These are phyloP conservation scores for Nannoperca australis DNA, from an alignment of 2,797 vertebrate species.

Conservation along the genomic window DNA sequence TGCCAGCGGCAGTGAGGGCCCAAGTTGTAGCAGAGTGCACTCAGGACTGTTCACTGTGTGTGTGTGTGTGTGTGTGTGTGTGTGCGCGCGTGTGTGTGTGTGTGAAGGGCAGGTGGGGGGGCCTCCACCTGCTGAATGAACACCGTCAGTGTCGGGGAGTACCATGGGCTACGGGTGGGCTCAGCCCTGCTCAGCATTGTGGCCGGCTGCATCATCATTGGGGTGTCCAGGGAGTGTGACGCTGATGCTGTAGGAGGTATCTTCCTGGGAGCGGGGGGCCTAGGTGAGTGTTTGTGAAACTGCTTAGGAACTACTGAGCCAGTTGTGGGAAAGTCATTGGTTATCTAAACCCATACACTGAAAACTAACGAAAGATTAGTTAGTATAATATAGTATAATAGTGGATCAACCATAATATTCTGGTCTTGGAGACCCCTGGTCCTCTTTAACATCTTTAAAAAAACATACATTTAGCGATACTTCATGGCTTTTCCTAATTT, in stretches of 20 bases:
- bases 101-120: conserved; percentile 47
- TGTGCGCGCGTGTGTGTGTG: conserved; percentile 8
- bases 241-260: conserved; percentile 88
- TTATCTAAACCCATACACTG: too few species aligned
- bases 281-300: conserved; percentile 81
- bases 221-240: conserved; percentile 88
- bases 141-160: conserved; percentile 86
- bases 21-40: conserved; percentile 23
- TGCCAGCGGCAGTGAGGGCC: conserved; percentile 29
- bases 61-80: background rate
- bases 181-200: conserved; percentile 88
- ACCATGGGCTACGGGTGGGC: conserved; percentile 89
- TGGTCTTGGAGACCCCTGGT: background rate
- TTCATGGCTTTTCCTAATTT: background rate
- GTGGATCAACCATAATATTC: background rate
- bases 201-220: conserved; percentile 91
- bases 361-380: background rate
- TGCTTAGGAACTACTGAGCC: background rate
- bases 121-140: conserved; percentile 84
- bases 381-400: background rate
- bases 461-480: background rate
- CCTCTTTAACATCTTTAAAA: background rate
- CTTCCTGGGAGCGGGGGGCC: conserved; percentile 87
- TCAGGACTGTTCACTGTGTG: conserved; percentile 14
- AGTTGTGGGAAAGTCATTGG: background rate